Percentiles rank a stretch among this genome's conserved stretches.
phyloP scores from a whole-genome alignment of 1,140 invertebrate genomes.

The Ladona fulva region DNA sequence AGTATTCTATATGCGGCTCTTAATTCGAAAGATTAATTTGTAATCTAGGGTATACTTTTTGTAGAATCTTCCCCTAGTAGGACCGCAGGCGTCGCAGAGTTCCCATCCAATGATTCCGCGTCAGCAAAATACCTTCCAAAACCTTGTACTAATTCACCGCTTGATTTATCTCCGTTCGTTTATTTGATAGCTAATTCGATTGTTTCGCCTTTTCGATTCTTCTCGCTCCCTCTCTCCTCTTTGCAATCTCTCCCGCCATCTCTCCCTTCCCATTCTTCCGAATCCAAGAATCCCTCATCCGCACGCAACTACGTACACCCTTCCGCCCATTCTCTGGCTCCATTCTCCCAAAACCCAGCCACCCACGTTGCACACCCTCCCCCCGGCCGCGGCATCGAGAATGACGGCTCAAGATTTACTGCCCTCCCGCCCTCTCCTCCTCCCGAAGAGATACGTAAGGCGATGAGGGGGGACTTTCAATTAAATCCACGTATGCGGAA shows the following conservation, averaged over 20 bases:
- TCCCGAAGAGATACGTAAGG: background rate
- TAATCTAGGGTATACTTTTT: no score
- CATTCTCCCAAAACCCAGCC: background rate
- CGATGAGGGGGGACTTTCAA: constrained; percentile 7
- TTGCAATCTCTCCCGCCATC: no score
- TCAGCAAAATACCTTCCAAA: no score
- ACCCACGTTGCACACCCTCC: background rate
- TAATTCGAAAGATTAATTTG: no score
- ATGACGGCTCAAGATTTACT: background rate
- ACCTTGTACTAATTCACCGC: no score
- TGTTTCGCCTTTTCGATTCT: background rate
- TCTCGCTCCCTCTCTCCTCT: background rate
- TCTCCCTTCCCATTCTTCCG: background rate
- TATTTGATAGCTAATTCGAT: no score
- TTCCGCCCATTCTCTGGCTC: background rate
- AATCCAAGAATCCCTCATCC: background rate
- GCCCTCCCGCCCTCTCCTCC: background rate
- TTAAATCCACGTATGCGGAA: background rate
- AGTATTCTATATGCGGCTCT: no score
- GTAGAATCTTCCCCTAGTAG: no score
- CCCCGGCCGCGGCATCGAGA: background rate
- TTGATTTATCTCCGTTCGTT: no score
- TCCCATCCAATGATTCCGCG: no score
- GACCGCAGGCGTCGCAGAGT: no score
- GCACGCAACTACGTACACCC: background rate